A percentile compares a stretch with the other conserved stretches of the same genome.
phyloP scores from a whole-genome alignment of 53 echinoderm and acorn worm species.

The Paracentrotus lividus region DNA sequence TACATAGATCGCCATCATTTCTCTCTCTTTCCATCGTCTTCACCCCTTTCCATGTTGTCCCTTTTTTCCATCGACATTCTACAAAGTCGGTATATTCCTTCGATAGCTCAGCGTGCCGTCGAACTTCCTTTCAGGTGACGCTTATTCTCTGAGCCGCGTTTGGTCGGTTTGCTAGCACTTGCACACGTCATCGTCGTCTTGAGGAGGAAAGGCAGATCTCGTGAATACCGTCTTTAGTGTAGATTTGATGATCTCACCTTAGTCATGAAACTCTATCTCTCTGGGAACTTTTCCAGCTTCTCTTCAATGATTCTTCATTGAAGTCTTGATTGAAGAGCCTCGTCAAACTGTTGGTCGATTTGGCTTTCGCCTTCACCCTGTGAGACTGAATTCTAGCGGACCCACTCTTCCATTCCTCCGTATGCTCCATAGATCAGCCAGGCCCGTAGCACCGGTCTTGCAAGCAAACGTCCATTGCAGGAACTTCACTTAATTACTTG shows the following conservation, averaged over 20 bases:
- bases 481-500: constrained; percentile 55
- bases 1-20: constrained; percentile 53
- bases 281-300: constrained; percentile 67
- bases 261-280: constrained; percentile 46
- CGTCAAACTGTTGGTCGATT: too few relatives aligned
- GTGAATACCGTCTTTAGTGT: constrained; percentile 72
- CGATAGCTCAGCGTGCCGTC: constrained; percentile 52
- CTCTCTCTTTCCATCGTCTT: neutral
- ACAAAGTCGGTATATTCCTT: constrained; percentile 67
- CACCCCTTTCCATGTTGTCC: constrained; percentile 70
- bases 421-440: constrained; percentile 75
- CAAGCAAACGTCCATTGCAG: constrained; percentile 75
- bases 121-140: constrained; percentile 70
- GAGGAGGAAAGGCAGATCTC: constrained; percentile 74
- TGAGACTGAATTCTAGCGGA: too few relatives aligned
- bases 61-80: constrained; percentile 52
- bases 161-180: neutral
- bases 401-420: neutral
- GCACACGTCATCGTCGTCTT: constrained; percentile 11
- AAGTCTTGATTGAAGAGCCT: constrained; percentile 45
- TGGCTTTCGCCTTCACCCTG: too few relatives aligned
- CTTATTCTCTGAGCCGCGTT: constrained; percentile 47
- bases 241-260: constrained; percentile 45
- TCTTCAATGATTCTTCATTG: constrained; percentile 74
- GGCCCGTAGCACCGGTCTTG: constrained; percentile 65